These are phyloP conservation scores for Corythornis leucogaster DNA, from an alignment of 2,797 vertebrate species.

Conservation along the genomic window DNA sequence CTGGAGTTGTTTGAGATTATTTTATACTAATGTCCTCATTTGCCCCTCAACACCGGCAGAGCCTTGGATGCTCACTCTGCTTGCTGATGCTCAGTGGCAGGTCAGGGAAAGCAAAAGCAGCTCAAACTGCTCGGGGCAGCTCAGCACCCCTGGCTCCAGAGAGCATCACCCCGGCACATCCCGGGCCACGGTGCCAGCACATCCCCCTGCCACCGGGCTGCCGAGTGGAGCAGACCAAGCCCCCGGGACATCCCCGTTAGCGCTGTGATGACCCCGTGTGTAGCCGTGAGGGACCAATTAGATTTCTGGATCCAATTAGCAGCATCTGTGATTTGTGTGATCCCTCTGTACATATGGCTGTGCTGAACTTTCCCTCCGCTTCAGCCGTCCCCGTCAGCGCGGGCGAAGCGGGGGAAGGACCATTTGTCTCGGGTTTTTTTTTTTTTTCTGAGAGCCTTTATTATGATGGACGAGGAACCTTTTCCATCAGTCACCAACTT, in stretches of 20 bases:
- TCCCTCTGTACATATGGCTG: constrained; percentile 40
- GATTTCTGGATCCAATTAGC: constrained; percentile 65
- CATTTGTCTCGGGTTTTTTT: constrained; percentile 50
- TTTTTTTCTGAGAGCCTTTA: constrained; percentile 7
- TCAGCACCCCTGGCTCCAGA: background rate
- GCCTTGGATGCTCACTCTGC: background rate
- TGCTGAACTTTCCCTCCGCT: constrained; percentile 53
- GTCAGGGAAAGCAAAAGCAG: background rate
- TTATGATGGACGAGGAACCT: constrained; percentile 64
- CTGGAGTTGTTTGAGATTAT: background rate
- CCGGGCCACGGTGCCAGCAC: background rate
- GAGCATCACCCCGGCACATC: background rate
- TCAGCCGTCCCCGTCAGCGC: background rate
- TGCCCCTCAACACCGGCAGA: background rate
- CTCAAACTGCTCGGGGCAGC: background rate
- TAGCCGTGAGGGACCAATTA: constrained; percentile 68
- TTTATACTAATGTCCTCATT: background rate
- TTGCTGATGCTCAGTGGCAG: background rate
- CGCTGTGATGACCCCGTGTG: background rate
- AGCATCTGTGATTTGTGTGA: constrained; percentile 74
- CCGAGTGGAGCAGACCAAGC: background rate
- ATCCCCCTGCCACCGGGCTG: background rate
- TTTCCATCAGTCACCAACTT: constrained; percentile 56
- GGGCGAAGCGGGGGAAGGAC: constrained; percentile 16
- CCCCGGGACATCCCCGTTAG: background rate